Conservation (phyloP, 2,113 vertebrate genomes). For the Sorex fumeus region DNA sequence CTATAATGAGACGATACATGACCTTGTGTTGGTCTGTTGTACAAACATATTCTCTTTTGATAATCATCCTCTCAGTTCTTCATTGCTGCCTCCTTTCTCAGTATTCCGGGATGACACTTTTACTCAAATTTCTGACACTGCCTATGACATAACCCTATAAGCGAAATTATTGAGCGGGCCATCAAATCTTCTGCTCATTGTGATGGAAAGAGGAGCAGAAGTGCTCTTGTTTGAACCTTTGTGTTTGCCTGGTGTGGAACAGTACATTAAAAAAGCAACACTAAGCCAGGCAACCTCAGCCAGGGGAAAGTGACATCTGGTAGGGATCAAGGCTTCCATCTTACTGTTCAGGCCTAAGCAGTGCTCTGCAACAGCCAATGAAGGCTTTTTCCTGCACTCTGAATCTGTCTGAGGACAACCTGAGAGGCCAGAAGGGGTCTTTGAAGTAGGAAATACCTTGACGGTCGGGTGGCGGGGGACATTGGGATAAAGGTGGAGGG, state of each 20-base stretch:
- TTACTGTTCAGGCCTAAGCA: conserved; percentile 6
- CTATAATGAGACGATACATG: background rate
- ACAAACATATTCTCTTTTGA: background rate
- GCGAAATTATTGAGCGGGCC: background rate
- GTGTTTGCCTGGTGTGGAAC: background rate
- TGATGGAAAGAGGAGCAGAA: background rate
- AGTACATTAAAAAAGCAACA: background rate
- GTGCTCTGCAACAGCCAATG: background rate
- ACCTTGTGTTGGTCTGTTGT: background rate
- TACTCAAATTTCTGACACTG: background rate
- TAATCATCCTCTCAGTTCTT: background rate
- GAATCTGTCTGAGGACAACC: background rate
- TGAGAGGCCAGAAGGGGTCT: background rate
- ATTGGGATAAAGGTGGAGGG: no score
- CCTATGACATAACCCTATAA: background rate
- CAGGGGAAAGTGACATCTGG: background rate
- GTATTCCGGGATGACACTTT: background rate
- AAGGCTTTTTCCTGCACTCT: background rate
- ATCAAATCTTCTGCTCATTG: background rate
- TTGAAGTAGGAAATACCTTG: no score
- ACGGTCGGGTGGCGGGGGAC: no score
- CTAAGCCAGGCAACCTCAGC: background rate
- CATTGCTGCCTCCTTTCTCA: conserved; percentile 40
- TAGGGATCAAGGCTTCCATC: background rate
- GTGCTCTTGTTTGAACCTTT: background rate